Evolutionary conservation across 23 tunicate genomes (phyloP).

Genomic region (Aplidium turbinatum): DNA sequence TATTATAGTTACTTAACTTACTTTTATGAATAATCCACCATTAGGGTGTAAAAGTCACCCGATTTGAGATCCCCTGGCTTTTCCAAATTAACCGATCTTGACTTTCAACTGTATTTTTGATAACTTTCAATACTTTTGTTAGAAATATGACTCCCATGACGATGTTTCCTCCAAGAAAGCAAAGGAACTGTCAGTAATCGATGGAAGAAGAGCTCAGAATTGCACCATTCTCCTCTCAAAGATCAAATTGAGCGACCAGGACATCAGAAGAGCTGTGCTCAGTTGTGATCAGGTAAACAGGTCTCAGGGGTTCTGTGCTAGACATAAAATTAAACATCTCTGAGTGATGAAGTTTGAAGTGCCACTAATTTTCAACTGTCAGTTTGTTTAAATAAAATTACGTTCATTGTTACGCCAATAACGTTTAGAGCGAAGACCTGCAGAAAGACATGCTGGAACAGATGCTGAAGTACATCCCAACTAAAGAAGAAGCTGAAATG

Average conservation of each 20-base stretch:
- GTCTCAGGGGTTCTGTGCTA: background rate
- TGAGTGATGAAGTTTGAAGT: too few species aligned
- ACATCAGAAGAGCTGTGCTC: slow-evolving; percentile 80
- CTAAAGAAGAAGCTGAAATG: slow-evolving; percentile 96
- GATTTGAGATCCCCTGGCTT: too few species aligned
- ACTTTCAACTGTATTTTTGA: too few species aligned
- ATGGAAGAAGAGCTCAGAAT: slow-evolving; percentile 95
- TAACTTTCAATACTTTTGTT: too few species aligned
- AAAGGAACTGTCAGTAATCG: slow-evolving; percentile 91
- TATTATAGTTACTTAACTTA: too few species aligned
- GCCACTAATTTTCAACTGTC: too few species aligned
- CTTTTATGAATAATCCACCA: too few species aligned
- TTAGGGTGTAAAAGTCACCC: too few species aligned
- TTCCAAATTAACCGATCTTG: too few species aligned
- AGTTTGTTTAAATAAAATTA: too few species aligned
- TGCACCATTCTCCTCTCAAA: slow-evolving; percentile 93
- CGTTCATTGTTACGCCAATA: too few species aligned
- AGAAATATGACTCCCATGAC: slow-evolving; percentile 95
- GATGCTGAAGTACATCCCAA: slow-evolving; percentile 90
- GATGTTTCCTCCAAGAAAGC: slow-evolving; percentile 73
- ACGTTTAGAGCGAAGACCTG: slow-evolving; percentile 74
- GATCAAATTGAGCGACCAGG: slow-evolving; percentile 73
- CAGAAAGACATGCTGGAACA: slow-evolving; percentile 99
- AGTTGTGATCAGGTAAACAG: slow-evolving; percentile 89
- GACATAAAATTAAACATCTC: too few species aligned